Evolutionary conservation across 2,113 vertebrate species (phyloP), one percentile per base, ranked within the genome.

Genomic region (Esox niger): DNA sequence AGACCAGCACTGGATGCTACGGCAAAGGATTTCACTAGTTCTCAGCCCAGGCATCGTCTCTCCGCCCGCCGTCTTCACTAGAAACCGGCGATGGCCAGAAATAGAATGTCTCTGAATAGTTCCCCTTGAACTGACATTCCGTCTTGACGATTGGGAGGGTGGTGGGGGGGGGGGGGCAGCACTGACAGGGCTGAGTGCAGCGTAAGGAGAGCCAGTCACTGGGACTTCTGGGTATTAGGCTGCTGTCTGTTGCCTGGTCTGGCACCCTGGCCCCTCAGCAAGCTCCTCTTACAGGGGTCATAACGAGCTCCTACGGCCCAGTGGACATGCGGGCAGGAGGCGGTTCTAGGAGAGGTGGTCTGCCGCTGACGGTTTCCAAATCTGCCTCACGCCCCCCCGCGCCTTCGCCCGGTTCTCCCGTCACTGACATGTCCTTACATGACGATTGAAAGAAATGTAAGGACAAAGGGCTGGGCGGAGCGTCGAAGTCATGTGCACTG

Each of bases 91-190:
- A n/a, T 2, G 2, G 10, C 59, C 59, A 23, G 25, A 62, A 63
- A 73, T 73, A 62, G 68, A 64, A 49, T 9, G 31, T 77, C 80
- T 70, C 69, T 65, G 74, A 87, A 89, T 87, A 89, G 81, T 64
- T 68, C 80, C 69, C 84, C 84, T 89, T 87, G 75, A 84, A 79
- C 69, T 78, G 80, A 75, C 77, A 77, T 79, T 78, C 80, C 73
- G 74, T 66, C 38, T 60, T 71, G 68, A 64, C 35, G 74, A 73
- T 35, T 66, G 64, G 72, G 64, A 15, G 49, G 72, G 76, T 80
- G 70, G 82, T 71, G 67, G 63, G 81, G 62, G 43, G 77, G 75
- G 73, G 66, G 13, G 38, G 11, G 5, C 11, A 43, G 13, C 38
- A 43, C 38, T 15, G 17, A 15, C 38, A 43, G 38, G 38, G 38